A percentile compares a stretch with the other conserved stretches of the same genome.
Conservation (phyloP, 2,113 vertebrate genomes). For the Podarcis cretensis region DNA sequence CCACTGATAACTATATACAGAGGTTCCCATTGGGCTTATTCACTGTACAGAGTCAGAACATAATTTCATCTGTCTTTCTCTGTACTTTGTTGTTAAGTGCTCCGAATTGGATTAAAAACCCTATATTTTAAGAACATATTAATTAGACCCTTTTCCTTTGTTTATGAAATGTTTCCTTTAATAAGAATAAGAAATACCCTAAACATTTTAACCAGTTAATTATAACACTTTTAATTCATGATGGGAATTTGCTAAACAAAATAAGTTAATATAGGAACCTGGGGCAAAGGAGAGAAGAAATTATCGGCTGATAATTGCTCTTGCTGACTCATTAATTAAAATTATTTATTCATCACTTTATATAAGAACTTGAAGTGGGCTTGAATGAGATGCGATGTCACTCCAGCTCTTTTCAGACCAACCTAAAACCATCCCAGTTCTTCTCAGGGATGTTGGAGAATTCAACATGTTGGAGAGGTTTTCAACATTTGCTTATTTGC, state of each 20-base stretch:
- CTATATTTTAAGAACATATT: constrained; percentile 68
- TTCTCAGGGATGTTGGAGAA: too few species aligned
- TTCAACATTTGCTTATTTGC: too few species aligned
- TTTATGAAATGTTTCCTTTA: constrained; percentile 36
- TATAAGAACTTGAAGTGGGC: background rate
- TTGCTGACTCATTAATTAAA: background rate
- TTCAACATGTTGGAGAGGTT: too few species aligned
- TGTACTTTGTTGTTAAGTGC: constrained; percentile 69
- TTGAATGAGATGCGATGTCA: background rate
- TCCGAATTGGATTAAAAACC: constrained; percentile 69
- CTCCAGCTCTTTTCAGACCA: background rate
- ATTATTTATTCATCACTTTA: background rate
- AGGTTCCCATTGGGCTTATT: constrained; percentile 74
- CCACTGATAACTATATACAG: constrained; percentile 77
- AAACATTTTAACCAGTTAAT: constrained; percentile 61
- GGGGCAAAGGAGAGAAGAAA: background rate
- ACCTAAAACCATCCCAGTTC: background rate
- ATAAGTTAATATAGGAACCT: constrained; percentile 42
- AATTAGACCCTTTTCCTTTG: constrained; percentile 65
- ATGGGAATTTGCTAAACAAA: constrained; percentile 53
- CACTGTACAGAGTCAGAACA: constrained; percentile 70
- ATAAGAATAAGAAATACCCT: constrained; percentile 29
- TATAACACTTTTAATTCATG: constrained; percentile 42
- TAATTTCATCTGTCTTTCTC: constrained; percentile 75
- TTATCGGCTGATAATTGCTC: background rate